phyloP scores from a whole-genome alignment of 1,140 invertebrate genomes.

The Drosophila takahashii region DNA sequence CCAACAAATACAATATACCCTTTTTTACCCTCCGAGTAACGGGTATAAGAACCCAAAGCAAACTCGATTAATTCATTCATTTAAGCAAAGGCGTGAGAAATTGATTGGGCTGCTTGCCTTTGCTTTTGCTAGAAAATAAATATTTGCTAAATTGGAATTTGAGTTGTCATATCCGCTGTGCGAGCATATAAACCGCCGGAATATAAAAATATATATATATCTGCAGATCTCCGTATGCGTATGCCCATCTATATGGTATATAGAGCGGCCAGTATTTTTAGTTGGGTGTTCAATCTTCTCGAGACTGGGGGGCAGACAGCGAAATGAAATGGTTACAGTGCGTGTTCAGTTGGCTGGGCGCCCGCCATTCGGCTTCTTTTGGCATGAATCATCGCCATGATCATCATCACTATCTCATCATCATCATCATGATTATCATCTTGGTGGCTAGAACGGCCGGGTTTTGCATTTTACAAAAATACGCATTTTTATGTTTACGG shows the following conservation, averaged over 20 bases:
- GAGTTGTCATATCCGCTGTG: conserved; percentile 74
- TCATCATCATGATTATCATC: conserved; percentile 13
- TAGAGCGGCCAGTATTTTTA: conserved; percentile 75
- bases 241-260: conserved; percentile 52
- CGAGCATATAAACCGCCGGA: conserved; percentile 15
- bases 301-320: conserved; percentile 34
- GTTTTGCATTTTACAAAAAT: conserved; percentile 77
- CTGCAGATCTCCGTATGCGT: conserved; percentile 9
- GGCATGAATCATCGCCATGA: conserved; percentile 68
- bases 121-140: conserved; percentile 22
- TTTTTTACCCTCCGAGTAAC: too few relatives aligned
- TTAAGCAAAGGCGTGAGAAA: conserved; percentile 38
- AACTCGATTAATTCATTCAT: conserved; percentile 61
- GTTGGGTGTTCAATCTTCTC: conserved; percentile 74
- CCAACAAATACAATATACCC: too few relatives aligned
- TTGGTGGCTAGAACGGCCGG: conserved; percentile 20
- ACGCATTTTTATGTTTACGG: conserved; percentile 82
- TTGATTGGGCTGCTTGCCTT: conserved; percentile 37
- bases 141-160: conserved; percentile 73
- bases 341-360: conserved; percentile 74
- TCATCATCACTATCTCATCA: conserved; percentile 9
- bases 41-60: not conserved
- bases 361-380: conserved; percentile 67
- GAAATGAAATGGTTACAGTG: conserved; percentile 61
- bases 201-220: conserved; percentile 23